Base-by-base conservation (phyloP, 1,140 invertebrate species). In the Conus ventricosus region DNA sequence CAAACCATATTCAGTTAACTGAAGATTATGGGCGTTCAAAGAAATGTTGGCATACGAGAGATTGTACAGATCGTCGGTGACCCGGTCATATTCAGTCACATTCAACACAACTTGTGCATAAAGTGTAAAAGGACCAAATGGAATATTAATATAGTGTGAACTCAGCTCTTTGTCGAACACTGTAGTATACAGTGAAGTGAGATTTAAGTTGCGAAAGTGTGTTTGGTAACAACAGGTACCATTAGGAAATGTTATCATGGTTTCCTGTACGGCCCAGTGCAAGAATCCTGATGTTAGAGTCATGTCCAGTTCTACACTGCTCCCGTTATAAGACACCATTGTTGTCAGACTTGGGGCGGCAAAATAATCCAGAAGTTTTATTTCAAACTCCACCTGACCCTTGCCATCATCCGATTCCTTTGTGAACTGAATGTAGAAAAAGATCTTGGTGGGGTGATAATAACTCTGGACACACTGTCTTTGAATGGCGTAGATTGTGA, bases 1-100 rank as follows among this genome's bases (percentile, higher is more conserved):
- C 6, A 87, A 17, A 10, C 51, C 75, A n/a, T 27, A 13, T 15
- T 7, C 23, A 0, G 23, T 78, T 15, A 57, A 20, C 25, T 20
- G 71, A 54, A 80, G n/a, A 23, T 78, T 11, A n/a, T 75, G 17
- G 11, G 15, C 39, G 20, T 78, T 23, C 6, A 87, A 17, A 25
- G 85, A 78, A 27, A 27, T 51, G n/a, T 87, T 87, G 25, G 20
- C 75, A 51, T 80, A 87, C 4, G 71, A 80, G 5, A 87, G 54
- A 39, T 27, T 75, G 15, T 78, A 39, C 53, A 75, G 4, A 20
- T 87, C 13, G n/a, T 54, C 39, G 4, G 5, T 4, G 1, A 51
- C 51, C 20, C 53, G 39, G 23, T 78, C n/a, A 25, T n/a, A 87
- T 23, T 78, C 85, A 87, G 53, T 27, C 6, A 27, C 39, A 87